Conservation (phyloP, 2,113 vertebrate genomes). For the Menura novaehollandiae region DNA sequence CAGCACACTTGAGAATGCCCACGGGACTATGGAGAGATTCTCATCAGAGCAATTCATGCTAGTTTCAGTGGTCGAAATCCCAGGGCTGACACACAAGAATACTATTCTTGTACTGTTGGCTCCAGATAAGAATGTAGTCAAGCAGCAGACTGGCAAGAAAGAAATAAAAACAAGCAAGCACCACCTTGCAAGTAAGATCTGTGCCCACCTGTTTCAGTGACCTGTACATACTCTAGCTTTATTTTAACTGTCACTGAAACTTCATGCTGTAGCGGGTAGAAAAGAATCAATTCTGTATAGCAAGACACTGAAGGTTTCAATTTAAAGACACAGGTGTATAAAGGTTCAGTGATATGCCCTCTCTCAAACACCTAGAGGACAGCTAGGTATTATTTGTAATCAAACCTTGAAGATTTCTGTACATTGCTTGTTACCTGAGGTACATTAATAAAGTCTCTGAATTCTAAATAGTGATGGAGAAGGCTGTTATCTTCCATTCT, state of each 20-base stretch:
- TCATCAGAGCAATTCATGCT: not conserved
- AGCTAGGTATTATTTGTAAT: not conserved
- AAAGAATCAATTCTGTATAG: not conserved
- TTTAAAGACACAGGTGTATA: not conserved
- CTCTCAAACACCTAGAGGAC: not conserved
- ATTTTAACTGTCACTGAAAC: not conserved
- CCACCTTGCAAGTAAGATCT: not conserved
- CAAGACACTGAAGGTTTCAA: not conserved
- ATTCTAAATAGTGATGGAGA: slow-evolving; percentile 80
- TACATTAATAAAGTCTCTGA: slow-evolving; percentile 77
- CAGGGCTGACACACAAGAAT: not conserved
- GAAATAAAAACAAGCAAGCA: not conserved
- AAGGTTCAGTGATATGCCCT: not conserved
- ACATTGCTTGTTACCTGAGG: slow-evolving; percentile 76
- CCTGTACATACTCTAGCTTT: not conserved
- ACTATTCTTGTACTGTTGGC: not conserved
- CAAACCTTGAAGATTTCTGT: not conserved
- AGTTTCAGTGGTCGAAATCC: not conserved
- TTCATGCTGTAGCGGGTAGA: not conserved
- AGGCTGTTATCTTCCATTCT: slow-evolving; percentile 80
- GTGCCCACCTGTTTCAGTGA: not conserved
- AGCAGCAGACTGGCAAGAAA: not conserved
- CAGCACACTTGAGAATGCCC: not conserved
- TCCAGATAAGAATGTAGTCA: not conserved
- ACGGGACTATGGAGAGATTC: not conserved